Evolutionary conservation across 2,797 vertebrate genomes (phyloP), one percentile per base, ranked within the genome.

Genomic region (Falco cherrug): DNA sequence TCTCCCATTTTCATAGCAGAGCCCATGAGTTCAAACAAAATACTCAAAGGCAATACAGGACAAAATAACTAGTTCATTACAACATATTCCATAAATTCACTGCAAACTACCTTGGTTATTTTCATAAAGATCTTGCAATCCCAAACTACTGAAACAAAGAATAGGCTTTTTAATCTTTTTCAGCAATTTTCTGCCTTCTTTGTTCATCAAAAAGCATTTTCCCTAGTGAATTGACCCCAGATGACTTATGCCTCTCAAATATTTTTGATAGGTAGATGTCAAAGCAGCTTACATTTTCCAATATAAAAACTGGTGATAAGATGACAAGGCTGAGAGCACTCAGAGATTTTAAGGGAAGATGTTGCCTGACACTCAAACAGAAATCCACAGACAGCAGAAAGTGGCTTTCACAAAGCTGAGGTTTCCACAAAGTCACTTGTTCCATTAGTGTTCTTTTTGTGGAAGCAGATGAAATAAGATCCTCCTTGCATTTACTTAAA

Each of bases 221-320:
- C 33, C 13, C 43, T 16, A 59, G 54, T 37, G 61, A 89, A 73
- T 10, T 80, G 73, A 88, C 85, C 69, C 31, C 28, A 56, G 48
- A 67, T 56, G 60, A 91, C 60, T 70, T 41, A 50, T 4, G 26
- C 6, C 29, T 64, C 56, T 83, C 29, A 77, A 92, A 92, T 48
- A 10, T 31, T 61, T 56, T 93, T 85, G 41, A 92, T 61, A 16
- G 6, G 56, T 71, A 80, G 68, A 91, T 43, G 68, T 87, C 68
- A 92, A 88, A 96, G 84, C 47, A 81, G 71, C 84, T 96, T 94
- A 87, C 3, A 4, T 60, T 92, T 94, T 88, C 65, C 76, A 94
- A 45, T 76, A 89, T 53, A 94, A 87, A 89, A 94, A 84, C 3
- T 26, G 31, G 48, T 65, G 41, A 93, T 84, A 95, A 95, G 96